phyloP scores from a whole-genome alignment of 1,140 invertebrate genomes.

The Macrotrachela quadricornifera region DNA sequence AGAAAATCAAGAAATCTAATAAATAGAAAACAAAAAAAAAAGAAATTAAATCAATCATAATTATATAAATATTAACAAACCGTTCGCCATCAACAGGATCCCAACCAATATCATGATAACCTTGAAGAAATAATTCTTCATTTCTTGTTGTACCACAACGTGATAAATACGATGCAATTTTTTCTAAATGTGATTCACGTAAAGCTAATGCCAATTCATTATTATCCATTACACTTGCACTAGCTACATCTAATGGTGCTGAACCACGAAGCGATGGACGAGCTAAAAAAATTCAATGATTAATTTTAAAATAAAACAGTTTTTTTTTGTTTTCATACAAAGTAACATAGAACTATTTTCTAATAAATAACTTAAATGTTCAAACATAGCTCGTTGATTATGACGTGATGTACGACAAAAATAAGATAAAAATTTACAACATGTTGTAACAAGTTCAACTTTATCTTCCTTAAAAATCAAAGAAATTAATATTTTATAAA shows the following conservation, averaged over 20 bases:
- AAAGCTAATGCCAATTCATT: conserved; percentile 88
- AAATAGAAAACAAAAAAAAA: no score
- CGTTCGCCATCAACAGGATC: conserved; percentile 96
- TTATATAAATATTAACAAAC: conserved; percentile 63
- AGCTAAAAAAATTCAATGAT: no score
- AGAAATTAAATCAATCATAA: no score
- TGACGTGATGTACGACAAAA: conserved; percentile 91
- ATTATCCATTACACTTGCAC: conserved; percentile 98
- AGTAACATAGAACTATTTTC: conserved; percentile 96
- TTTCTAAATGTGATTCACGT: conserved; percentile 87
- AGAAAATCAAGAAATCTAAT: conserved; percentile 58
- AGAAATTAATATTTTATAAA: no score
- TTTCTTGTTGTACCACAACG: conserved; percentile 88
- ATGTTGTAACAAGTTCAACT: conserved; percentile 95
- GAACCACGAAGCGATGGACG: conserved; percentile 84
- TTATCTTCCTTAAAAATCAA: conserved; percentile 56
- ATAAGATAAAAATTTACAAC: conserved; percentile 93
- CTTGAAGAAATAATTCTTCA: conserved; percentile 81
- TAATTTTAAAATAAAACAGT: no score
- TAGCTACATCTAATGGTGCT: conserved; percentile 92
- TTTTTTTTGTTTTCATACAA: no score
- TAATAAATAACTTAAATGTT: conserved; percentile 86
- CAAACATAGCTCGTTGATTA: conserved; percentile 99
- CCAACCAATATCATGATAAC: conserved; percentile 98
- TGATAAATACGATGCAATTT: conserved; percentile 77